Percentiles rank a stretch among this genome's conserved stretches.
Evolutionary conservation across 2,797 vertebrate species (phyloP).

Genomic region (Characodon lateralis): DNA sequence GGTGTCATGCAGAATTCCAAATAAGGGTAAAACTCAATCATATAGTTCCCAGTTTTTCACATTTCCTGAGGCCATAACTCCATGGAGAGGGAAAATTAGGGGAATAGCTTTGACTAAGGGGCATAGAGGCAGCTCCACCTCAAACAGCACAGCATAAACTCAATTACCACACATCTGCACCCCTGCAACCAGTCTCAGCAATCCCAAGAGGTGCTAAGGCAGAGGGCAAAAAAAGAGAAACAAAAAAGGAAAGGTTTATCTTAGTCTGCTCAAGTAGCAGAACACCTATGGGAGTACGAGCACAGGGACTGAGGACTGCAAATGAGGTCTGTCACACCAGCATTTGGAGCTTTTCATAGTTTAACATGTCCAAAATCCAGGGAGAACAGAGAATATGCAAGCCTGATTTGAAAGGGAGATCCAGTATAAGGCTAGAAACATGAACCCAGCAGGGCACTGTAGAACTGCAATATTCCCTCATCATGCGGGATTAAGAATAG

Average conservation of each 20-base stretch:
- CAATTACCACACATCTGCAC: conserved; percentile 76
- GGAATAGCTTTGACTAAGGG: conserved; percentile 63
- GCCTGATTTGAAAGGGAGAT: conserved; percentile 57
- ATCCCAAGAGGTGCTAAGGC: conserved; percentile 50
- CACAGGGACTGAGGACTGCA: conserved; percentile 53
- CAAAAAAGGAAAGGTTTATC: conserved; percentile 47
- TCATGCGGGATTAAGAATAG: conserved; percentile 17
- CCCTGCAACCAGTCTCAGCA: conserved; percentile 43
- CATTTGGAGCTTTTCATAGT: conserved; percentile 67
- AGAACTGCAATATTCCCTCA: conserved; percentile 31
- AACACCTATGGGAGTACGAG: conserved; percentile 65
- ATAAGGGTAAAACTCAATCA: conserved; percentile 37
- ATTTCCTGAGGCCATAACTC: conserved; percentile 48
- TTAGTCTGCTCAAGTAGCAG: conserved; percentile 61
- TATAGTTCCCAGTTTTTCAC: conserved; percentile 44
- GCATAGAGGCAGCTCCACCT: conserved; percentile 64
- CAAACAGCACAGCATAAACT: conserved; percentile 70
- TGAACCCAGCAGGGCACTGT: conserved; percentile 32
- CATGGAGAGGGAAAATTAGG: conserved; percentile 63
- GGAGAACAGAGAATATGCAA: conserved; percentile 33
- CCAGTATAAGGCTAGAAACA: conserved; percentile 37
- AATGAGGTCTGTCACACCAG: conserved; percentile 72
- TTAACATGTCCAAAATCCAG: conserved; percentile 60
- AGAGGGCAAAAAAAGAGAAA: conserved; percentile 31
- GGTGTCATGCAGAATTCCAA: conserved; percentile 47